These are phyloP conservation scores for Brachionus manjavacas DNA, from an alignment of 1,140 invertebrate genomes.

Conservation along the genomic window DNA sequence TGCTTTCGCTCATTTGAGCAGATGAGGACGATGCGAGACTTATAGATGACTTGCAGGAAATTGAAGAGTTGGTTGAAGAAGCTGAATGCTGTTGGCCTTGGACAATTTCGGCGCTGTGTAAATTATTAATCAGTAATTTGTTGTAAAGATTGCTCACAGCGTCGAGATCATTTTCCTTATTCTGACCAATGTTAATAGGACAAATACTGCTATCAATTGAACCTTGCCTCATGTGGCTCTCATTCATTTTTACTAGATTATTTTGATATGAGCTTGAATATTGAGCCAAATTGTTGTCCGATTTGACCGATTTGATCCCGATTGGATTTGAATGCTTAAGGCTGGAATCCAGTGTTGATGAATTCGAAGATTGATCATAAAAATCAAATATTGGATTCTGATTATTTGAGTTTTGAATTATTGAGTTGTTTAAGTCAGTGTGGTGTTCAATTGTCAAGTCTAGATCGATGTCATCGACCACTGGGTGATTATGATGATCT, in stretches of 20 bases:
- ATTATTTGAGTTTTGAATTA: background rate
- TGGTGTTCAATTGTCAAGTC: conserved; percentile 20
- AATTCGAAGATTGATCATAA: conserved; percentile 4
- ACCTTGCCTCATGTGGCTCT: background rate
- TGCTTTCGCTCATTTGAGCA: background rate
- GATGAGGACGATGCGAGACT: background rate
- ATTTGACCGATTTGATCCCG: background rate
- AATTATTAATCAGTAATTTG: conserved; percentile 29
- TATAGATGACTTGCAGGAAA: background rate
- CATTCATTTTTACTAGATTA: conserved; percentile 1
- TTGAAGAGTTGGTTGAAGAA: background rate
- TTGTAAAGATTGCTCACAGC: conserved; percentile 25
- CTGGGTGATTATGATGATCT: background rate
- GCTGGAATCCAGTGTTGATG: background rate
- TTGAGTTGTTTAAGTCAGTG: background rate
- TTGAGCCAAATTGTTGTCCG: conserved; percentile 1
- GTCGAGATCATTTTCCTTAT: conserved; percentile 35
- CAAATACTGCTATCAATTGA: background rate
- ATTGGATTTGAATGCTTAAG: conserved; percentile 3
- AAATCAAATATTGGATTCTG: conserved; percentile 28
- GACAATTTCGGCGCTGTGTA: background rate
- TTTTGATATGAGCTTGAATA: conserved; percentile 24
- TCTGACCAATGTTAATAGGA: background rate
- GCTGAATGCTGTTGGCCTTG: conserved; percentile 17
- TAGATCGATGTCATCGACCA: background rate